These are phyloP conservation scores for Tonatia bakeri DNA, from an alignment of 2,113 vertebrate genomes.

Conservation along the genomic window DNA sequence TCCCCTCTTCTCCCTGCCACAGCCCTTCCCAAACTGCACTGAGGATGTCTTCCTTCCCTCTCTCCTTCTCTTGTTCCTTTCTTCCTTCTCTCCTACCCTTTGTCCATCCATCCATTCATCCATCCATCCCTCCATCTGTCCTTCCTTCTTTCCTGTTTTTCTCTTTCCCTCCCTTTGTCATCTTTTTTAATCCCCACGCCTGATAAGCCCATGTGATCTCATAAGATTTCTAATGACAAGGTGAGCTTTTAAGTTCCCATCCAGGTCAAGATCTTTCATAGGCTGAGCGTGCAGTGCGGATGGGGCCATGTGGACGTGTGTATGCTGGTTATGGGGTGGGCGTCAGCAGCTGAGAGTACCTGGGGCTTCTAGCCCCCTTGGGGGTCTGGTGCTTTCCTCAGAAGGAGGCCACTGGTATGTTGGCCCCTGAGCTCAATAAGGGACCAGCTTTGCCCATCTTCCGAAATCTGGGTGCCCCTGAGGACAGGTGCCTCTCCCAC, in stretches of 20 bases:
- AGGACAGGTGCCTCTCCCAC: not conserved
- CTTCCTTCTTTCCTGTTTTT: not conserved
- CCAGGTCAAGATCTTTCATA: not conserved
- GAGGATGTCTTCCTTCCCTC: not conserved
- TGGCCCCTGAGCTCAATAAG: not conserved
- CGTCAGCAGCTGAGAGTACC: not conserved
- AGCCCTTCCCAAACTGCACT: not conserved
- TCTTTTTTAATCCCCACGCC: not conserved
- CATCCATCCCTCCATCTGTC: too few species aligned
- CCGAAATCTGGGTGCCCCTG: not conserved
- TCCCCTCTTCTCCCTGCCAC: conserved; percentile 55
- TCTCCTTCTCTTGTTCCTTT: too few species aligned
- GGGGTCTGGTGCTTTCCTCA: not conserved
- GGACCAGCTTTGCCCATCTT: not conserved
- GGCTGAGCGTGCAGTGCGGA: not conserved
- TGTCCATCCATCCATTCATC: too few species aligned
- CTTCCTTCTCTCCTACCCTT: not conserved
- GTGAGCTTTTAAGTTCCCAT: not conserved
- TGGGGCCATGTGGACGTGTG: not conserved
- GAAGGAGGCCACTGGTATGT: not conserved
- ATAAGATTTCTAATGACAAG: not conserved
- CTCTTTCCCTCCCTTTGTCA: not conserved
- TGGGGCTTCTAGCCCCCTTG: not conserved
- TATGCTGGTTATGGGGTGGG: not conserved
- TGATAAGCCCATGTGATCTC: not conserved